A percentile compares a stretch with the other conserved stretches of the same genome.
Conservation (phyloP, 2,888 invertebrate species). For the Aricia artaxerxes region DNA sequence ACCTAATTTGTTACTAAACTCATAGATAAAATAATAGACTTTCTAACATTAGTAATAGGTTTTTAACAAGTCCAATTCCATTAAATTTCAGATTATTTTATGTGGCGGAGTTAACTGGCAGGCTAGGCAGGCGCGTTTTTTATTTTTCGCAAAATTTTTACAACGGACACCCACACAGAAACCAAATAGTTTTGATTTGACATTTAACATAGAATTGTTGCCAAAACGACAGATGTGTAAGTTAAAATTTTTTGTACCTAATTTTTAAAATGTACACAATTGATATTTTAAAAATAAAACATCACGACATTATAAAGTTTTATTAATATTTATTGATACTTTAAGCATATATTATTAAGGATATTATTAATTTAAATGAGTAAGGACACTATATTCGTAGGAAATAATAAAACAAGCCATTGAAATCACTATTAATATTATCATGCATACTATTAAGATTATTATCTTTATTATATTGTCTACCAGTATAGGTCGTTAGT, state of each 20-base stretch:
- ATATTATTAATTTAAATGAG: neutral
- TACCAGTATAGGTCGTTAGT: neutral
- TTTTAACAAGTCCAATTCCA: constrained; percentile 42
- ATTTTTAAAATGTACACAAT: neutral
- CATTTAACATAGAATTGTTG: constrained; percentile 9
- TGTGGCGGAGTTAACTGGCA: constrained; percentile 41
- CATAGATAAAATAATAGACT: neutral
- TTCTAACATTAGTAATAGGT: constrained; percentile 5
- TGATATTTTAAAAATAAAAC: neutral
- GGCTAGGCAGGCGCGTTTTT: constrained; percentile 45
- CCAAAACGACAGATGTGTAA: constrained; percentile 11
- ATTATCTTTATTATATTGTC: neutral
- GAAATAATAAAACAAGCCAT: neutral
- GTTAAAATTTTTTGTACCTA: neutral
- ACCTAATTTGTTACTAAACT: neutral
- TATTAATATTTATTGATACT: neutral
- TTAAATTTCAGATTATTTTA: constrained; percentile 47
- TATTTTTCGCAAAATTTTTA: constrained; percentile 8
- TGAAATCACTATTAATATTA: neutral
- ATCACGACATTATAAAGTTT: neutral
- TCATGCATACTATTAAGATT: neutral
- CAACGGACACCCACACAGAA: neutral
- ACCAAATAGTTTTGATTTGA: constrained; percentile 16
- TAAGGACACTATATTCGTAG: neutral
- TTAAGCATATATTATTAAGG: neutral